Conservation (phyloP, 1,140 invertebrate genomes). For the Drosophila rhopaloa region DNA sequence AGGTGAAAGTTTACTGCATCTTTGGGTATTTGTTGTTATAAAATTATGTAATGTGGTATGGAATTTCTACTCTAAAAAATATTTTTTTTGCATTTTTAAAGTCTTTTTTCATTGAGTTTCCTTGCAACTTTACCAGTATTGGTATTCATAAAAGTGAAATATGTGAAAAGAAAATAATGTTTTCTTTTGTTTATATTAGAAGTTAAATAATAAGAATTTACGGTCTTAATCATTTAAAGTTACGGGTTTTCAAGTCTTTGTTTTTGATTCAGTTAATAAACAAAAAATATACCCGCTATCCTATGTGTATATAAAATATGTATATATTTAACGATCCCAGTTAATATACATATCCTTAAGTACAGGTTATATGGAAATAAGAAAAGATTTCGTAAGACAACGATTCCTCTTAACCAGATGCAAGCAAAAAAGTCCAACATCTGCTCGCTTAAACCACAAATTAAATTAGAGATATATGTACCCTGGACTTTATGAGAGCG, state of each 20-base stretch:
- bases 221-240: no score
- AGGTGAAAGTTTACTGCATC: conserved; percentile 49
- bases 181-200: no score
- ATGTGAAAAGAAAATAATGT: no score
- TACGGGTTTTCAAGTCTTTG: no score
- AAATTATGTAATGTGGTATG: neutral
- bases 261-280: neutral
- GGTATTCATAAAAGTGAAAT: no score
- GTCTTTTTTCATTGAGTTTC: no score
- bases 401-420: conserved; percentile 2
- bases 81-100: no score
- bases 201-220: no score
- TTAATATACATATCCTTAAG: no score
- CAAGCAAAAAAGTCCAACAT: neutral
- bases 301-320: no score
- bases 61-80: neutral
- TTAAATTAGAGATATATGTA: conserved; percentile 12
- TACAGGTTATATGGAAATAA: neutral
- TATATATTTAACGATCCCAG: no score
- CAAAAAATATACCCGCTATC: neutral
- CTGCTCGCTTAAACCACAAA: conserved; percentile 1
- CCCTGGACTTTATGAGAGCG: neutral
- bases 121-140: no score
- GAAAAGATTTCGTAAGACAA: neutral
- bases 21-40: neutral